Conservation (phyloP, 1,140 invertebrate genomes). For the Drosophila obscura region DNA sequence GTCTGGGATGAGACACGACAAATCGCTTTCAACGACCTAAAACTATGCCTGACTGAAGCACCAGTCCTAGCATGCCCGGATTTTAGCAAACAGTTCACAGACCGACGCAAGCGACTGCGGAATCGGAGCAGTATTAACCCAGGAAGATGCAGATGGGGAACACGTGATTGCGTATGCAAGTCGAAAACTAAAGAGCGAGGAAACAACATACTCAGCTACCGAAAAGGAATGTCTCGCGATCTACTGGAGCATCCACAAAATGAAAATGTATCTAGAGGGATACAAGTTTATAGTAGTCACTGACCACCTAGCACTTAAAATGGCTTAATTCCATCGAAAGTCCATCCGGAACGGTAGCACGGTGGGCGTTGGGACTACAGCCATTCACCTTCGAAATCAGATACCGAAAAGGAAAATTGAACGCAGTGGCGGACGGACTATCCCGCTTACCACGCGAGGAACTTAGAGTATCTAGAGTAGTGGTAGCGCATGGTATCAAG, state of each 20-base stretch:
- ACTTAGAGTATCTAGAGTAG: neutral
- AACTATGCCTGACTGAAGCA: neutral
- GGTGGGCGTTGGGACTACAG: neutral
- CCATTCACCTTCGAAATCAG: neutral
- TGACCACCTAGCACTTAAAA: neutral
- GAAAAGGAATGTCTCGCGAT: constrained; percentile 1
- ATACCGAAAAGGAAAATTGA: neutral
- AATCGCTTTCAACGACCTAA: no score
- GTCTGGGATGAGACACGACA: neutral
- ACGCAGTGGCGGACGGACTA: neutral
- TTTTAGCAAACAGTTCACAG: neutral
- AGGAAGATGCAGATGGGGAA: neutral
- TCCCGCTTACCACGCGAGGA: neutral
- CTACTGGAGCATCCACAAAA: neutral
- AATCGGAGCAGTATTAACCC: no score
- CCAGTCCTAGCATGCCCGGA: neutral
- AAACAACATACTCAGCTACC: neutral
- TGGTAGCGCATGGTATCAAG: neutral
- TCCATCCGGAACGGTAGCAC: neutral
- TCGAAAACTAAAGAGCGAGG: neutral
- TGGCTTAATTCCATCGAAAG: constrained; percentile 3
- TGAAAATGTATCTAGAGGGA: neutral
- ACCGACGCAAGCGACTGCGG: neutral
- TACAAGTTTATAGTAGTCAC: neutral
- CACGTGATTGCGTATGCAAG: neutral